A percentile compares a stretch with the other conserved stretches of the same genome.
These are phyloP conservation scores for Tetragnatha montana DNA, from an alignment of 2,888 invertebrate genomes.

Conservation along the genomic window DNA sequence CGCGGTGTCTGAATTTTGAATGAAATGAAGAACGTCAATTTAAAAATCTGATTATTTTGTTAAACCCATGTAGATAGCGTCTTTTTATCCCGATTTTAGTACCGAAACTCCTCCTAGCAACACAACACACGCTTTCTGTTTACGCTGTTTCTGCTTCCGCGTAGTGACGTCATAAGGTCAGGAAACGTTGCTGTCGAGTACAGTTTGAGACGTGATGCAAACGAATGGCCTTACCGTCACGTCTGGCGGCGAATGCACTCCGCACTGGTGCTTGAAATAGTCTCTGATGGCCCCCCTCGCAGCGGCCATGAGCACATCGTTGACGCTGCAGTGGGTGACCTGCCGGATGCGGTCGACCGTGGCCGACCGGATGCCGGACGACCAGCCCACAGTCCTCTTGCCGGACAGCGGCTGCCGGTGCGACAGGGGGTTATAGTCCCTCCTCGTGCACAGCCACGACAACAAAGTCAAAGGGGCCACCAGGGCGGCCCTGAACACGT, in stretches of 20 bases:
- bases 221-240: constrained; percentile 78
- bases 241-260: constrained; percentile 79
- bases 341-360: constrained; percentile 78
- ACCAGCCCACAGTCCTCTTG: constrained; percentile 77
- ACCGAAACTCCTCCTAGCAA: no score
- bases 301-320: constrained; percentile 79
- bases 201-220: no score
- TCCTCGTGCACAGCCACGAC: constrained; percentile 76
- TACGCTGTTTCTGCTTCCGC: no score
- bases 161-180: no score
- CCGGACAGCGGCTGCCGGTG: constrained; percentile 71
- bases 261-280: constrained; percentile 77
- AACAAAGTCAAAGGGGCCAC: constrained; percentile 78
- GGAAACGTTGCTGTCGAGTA: no score
- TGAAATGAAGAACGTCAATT: no score
- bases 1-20: no score
- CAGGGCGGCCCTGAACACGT: constrained; percentile 77
- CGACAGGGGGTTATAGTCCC: constrained; percentile 77
- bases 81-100: no score
- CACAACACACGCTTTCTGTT: no score
- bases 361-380: constrained; percentile 77
- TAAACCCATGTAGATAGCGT: no score
- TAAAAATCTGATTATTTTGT: no score
- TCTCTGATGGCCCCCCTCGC: constrained; percentile 78
- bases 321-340: constrained; percentile 79